Conservation (phyloP, 2,797 vertebrate species). For the Hoplostethus atlanticus region DNA sequence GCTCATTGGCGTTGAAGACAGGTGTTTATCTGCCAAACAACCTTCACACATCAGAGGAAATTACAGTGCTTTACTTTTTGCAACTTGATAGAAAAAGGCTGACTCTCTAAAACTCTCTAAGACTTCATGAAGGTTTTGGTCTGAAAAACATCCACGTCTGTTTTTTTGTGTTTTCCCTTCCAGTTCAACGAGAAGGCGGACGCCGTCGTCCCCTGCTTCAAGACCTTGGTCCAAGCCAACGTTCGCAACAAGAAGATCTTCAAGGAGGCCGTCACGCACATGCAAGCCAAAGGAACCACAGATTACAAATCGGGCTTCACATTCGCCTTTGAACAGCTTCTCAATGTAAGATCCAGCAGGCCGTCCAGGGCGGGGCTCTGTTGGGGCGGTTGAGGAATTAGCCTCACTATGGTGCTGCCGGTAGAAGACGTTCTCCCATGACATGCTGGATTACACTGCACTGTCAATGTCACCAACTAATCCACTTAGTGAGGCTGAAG, state of each 20-base stretch:
- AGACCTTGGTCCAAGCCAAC: conserved; percentile 96
- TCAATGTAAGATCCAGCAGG: conserved; percentile 89
- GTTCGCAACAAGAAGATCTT: conserved; percentile 98
- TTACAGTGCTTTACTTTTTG: too few species aligned
- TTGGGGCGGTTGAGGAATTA: conserved; percentile 1
- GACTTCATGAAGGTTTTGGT: neutral
- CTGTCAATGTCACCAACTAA: conserved; percentile 38
- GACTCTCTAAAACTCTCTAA: neutral
- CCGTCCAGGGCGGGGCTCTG: conserved; percentile 21
- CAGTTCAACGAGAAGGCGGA: conserved; percentile 97
- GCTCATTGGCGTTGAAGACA: too few species aligned
- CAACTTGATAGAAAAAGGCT: neutral
- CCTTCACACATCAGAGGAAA: too few species aligned
- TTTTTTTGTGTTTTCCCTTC: conserved; percentile 24
- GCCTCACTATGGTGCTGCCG: neutral
- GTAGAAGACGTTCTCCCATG: neutral
- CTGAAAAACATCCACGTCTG: neutral
- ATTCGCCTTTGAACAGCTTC: conserved; percentile 97
- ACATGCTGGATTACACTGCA: conserved; percentile 1
- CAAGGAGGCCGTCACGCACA: conserved; percentile 93
- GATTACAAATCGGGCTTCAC: conserved; percentile 99
- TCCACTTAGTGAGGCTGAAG: conserved; percentile 51
- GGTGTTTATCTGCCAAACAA: too few species aligned
- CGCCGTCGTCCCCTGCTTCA: conserved; percentile 95
- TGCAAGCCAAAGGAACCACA: conserved; percentile 97